Percentiles rank a stretch among this genome's conserved stretches.
Evolutionary conservation across 2,113 vertebrate species (phyloP).

Genomic region (Zeus faber): DNA sequence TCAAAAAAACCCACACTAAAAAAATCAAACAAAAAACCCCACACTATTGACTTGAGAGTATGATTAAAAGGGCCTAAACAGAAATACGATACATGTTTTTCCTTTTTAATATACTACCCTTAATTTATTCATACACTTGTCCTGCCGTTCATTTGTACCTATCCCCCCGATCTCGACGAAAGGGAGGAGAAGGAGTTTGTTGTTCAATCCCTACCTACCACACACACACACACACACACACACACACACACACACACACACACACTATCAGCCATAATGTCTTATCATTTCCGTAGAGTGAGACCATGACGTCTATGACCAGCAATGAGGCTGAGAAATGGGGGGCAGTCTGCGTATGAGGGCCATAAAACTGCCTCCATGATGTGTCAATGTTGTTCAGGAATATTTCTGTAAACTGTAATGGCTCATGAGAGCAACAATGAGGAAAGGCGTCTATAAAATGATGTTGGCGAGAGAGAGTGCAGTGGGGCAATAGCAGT

Average conservation of each 20-base stretch:
- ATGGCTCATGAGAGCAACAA: slow-evolving; percentile 1
- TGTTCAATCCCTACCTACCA: too few species aligned
- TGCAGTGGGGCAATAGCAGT: too few species aligned
- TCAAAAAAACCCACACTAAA: too few species aligned
- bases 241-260: slow-evolving; percentile 1
- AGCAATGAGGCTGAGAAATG: slow-evolving; percentile 46
- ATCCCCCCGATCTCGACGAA: too few species aligned
- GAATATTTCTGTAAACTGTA: slow-evolving; percentile 14
- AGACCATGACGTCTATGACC: slow-evolving; percentile 48
- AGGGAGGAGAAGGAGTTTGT: too few species aligned
- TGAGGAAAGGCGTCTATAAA: not conserved
- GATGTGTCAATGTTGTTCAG: slow-evolving; percentile 38
- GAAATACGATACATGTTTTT: too few species aligned
- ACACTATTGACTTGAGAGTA: too few species aligned
- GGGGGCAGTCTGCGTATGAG: slow-evolving; percentile 20
- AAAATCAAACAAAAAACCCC: too few species aligned
- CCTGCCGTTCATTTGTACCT: too few species aligned
- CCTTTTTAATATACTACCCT: too few species aligned
- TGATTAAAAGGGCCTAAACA: too few species aligned
- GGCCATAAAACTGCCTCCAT: slow-evolving; percentile 51
- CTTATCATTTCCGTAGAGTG: slow-evolving; percentile 44
- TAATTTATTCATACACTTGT: too few species aligned
- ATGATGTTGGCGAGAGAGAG: not conserved
- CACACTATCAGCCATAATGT: slow-evolving; percentile 7
- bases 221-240: slow-evolving; percentile 2